Percentiles rank a stretch among this genome's conserved stretches.
phyloP scores from a whole-genome alignment of 2,113 vertebrate species.

The Carollia perspicillata region DNA sequence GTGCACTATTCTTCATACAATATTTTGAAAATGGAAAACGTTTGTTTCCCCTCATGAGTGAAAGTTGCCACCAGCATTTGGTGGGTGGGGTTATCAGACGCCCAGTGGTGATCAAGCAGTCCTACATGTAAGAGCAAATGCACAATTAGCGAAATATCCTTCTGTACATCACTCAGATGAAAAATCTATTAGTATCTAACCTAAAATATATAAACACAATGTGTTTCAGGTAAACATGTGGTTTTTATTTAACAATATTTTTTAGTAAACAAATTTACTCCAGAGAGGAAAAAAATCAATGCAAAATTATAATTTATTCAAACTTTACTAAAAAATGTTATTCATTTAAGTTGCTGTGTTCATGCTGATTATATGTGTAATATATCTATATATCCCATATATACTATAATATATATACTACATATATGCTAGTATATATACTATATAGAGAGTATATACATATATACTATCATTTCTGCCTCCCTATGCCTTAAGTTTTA shows the following conservation, averaged over 20 bases:
- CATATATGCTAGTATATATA: too few relatives aligned
- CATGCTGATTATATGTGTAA: neutral
- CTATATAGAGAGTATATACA: too few relatives aligned
- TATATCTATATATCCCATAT: too few relatives aligned
- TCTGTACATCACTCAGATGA: neutral
- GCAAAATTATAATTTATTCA: neutral
- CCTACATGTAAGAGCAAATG: neutral
- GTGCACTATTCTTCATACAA: neutral
- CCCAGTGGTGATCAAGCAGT: fast-evolving
- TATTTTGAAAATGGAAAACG: neutral
- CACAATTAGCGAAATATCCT: neutral
- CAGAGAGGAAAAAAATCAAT: neutral
- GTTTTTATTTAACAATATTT: neutral
- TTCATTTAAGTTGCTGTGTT: neutral
- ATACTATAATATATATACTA: too few relatives aligned
- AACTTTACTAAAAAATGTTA: neutral
- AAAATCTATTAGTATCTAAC: neutral
- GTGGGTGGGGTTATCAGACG: neutral
- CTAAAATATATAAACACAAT: neutral
- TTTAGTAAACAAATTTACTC: neutral
- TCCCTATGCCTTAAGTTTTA: neutral
- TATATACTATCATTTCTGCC: neutral
- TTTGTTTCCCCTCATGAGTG: neutral
- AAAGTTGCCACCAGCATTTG: neutral
- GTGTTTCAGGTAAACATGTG: neutral